Conservation (phyloP, 2,797 vertebrate genomes). For the Thunnus albacares region DNA sequence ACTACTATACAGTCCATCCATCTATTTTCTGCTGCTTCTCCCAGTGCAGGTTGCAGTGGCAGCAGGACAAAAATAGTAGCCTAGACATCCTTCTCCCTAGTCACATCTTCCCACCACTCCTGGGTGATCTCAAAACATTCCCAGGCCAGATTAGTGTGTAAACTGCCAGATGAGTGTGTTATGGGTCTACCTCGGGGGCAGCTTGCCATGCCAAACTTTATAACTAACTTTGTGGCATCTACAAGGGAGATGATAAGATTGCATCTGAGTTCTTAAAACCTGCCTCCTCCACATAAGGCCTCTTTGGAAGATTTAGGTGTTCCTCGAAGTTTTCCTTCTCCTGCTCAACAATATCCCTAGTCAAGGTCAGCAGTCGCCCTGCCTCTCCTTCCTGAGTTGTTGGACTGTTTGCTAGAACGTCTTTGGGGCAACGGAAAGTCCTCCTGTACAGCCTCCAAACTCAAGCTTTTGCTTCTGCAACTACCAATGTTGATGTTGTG, state of each 20-base stretch:
- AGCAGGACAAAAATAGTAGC: not conserved
- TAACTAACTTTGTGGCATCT: too few relatives aligned
- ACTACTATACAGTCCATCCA: not conserved
- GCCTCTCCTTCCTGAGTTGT: not conserved
- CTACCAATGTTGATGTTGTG: too few relatives aligned
- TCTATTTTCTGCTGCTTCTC: not conserved
- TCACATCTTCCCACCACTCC: not conserved
- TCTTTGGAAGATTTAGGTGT: not conserved
- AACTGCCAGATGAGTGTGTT: too few relatives aligned
- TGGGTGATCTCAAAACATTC: not conserved
- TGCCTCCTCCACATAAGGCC: not conserved
- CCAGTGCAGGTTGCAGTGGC: too few relatives aligned
- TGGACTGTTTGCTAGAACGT: too few relatives aligned
- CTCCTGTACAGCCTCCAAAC: too few relatives aligned
- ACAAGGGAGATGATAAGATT: too few relatives aligned
- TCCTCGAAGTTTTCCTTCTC: not conserved
- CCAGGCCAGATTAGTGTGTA: not conserved
- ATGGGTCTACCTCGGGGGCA: too few relatives aligned
- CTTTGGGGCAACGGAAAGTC: too few relatives aligned
- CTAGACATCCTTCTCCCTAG: too few relatives aligned
- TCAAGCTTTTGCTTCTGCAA: not conserved
- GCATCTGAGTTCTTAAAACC: not conserved
- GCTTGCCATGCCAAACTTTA: too few relatives aligned
- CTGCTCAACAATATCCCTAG: not conserved
- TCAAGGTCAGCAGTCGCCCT: not conserved